Evolutionary conservation across 2,888 invertebrate species (phyloP), one percentile per base, ranked within the genome.

Genomic region (Choreutis nemorana): DNA sequence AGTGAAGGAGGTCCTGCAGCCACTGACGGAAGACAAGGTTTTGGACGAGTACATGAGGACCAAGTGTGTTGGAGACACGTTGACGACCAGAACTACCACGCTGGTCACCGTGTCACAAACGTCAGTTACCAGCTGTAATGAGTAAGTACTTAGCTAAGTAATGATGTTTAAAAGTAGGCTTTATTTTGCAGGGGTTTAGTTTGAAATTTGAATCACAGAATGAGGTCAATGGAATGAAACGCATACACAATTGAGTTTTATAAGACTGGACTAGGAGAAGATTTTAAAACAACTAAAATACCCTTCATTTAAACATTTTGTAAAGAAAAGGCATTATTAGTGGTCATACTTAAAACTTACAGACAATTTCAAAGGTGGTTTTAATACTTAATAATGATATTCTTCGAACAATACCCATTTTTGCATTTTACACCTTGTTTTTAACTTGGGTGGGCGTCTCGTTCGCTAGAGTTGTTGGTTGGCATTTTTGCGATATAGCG

Each of bases 91-190:
- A 9, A 77, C 71, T 4, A 73, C 70, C 2, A 78, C 77, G 13
- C 40, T 73, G 47, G 77, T 77, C 32, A 78, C 77, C 2, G 77
- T 78, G 27, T 64, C 68, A 29, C 79, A 78, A 48, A 77, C 71
- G 1, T 61, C 68, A n/a, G 57, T 62, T 22, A 73, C 77, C 25
- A 65, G 65, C 28, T 80, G 78, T 35, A 80, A 80, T 56, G 80
- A 78, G 80, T 81, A 45, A 81, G 81, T 81, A 60, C 9, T 37
- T 22, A 12, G 6, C 14, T 13, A 7, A 26, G 8, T 18, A 18
- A 6, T 18, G 4, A 6, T 6, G 5, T 18, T 8, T 6, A 18
- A 6, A 18, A 18, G 18, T 18, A 18, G 8, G 5, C 5, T 6
- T 5, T 6, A 18, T 5, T 18, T 18, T 6, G 8, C 8, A 6